These are phyloP conservation scores for Clitarchus hookeri DNA, from an alignment of 2,888 invertebrate species.

Conservation along the genomic window DNA sequence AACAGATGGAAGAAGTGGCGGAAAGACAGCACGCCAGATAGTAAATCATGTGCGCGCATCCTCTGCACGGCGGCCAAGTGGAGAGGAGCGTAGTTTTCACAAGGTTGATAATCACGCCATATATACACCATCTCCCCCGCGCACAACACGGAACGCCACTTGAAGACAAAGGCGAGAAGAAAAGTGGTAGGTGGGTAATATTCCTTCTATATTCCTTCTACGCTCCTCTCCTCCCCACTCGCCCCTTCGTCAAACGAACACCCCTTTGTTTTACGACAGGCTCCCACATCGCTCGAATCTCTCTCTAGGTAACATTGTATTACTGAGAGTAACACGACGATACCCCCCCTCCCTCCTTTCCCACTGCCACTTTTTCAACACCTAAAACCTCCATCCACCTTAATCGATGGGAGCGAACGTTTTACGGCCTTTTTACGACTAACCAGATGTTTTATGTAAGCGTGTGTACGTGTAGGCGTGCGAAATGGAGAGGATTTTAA, in stretches of 20 bases:
- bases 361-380: neutral
- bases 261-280: neutral
- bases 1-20: no score
- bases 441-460: slow-evolving; percentile 14
- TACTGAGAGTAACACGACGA: slow-evolving; percentile 10
- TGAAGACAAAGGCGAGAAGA: slow-evolving; percentile 2
- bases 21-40: no score
- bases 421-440: slow-evolving; percentile 20
- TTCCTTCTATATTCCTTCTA: neutral
- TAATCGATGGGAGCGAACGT: slow-evolving; percentile 25
- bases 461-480: neutral
- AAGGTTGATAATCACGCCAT: neutral
- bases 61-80: no score
- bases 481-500: slow-evolving; percentile 1
- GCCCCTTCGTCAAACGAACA: neutral
- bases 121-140: neutral
- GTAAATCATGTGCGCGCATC: no score
- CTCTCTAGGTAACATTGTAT: slow-evolving; percentile 22
- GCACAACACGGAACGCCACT: slow-evolving; percentile 5
- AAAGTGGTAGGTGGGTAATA: neutral
- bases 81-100: neutral
- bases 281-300: slow-evolving; percentile 11
- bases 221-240: neutral
- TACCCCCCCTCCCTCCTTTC: neutral
- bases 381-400: slow-evolving; percentile 10